Evolutionary conservation across 1,140 invertebrate genomes (phyloP), one percentile per base, ranked within the genome.

Genomic region (Halictus rubicundus): DNA sequence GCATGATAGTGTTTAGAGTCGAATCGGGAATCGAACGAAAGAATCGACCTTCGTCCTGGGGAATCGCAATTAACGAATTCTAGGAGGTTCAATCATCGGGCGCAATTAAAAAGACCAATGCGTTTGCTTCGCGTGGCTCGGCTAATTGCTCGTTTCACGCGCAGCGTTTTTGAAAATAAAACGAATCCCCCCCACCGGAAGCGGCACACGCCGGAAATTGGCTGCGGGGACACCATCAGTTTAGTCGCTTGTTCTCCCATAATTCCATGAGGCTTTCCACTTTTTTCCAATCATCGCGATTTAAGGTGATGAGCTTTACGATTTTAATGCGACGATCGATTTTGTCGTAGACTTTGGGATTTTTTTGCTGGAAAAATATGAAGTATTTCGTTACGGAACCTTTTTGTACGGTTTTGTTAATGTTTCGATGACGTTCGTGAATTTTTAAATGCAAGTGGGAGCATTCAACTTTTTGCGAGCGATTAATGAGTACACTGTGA

Each of bases 91-190:
- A 75, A 75, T 66, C 23, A 6, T 6, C 49, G 32, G 16, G 10
- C 46, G 46, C 65, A 52, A 75, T 75, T 75, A 68, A 68, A 75
- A 64, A n/a, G 72, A 68, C 32, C 25, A 25, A 14, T 19, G 66
- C 66, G 25, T 25, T 32, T 6, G 1, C 10, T 61, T 4, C 3
- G 25, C 7, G 19, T 37, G 7, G 10, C 0, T 25, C 37, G 72
- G 4, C 32, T 42, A 54, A 68, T 75, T 68, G 73, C 19, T 42
- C 63, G 73, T 75, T 68, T 68, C 37, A 19, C 6, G 7, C 65
- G n/a, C 14, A 32, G 32, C 14, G 52, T 68, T 75, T 75, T 75
- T 57, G 21, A 32, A 57, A 68, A 75, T 63, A 57, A 32, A 32
- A 68, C 64, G 12, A 6, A 32, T 39, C 25, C 2, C 19, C 7